These are phyloP conservation scores for Cossypha dichroa DNA, from an alignment of 2,797 vertebrate species.

Conservation along the genomic window DNA sequence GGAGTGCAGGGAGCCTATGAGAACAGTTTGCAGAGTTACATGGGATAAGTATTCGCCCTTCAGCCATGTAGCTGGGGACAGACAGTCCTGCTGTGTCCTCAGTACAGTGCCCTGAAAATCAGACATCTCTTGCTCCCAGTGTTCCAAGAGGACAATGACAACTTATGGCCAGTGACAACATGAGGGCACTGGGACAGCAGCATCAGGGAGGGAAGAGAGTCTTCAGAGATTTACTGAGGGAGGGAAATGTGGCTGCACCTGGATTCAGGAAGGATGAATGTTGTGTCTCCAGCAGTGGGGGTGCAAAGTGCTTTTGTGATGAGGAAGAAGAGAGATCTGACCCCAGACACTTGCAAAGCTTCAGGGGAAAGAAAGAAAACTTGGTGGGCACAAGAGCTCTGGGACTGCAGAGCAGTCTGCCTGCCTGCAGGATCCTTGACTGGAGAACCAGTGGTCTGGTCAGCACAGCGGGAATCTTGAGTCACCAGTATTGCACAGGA, in stretches of 20 bases:
- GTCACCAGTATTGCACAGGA: neutral
- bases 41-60: neutral
- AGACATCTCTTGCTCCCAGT: neutral
- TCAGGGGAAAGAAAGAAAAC: neutral
- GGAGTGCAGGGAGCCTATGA: neutral
- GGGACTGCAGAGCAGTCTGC: neutral
- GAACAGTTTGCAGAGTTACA: neutral
- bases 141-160: neutral
- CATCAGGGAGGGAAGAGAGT: neutral
- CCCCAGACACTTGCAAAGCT: neutral
- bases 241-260: neutral
- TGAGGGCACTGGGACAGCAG: neutral
- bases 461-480: neutral
- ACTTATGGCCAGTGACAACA: neutral
- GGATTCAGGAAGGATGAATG: neutral
- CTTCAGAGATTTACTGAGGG: neutral
- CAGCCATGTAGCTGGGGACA: fast-evolving
- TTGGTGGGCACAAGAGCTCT: neutral
- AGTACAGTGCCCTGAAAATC: neutral
- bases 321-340: neutral
- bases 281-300: neutral
- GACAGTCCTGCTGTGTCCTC: neutral
- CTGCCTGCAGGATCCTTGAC: neutral
- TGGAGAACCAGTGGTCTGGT: neutral
- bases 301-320: neutral